A percentile compares a stretch with the other conserved stretches of the same genome.
Evolutionary conservation across 1,140 invertebrate genomes (phyloP).

Genomic region (Procambarus clarkii): DNA sequence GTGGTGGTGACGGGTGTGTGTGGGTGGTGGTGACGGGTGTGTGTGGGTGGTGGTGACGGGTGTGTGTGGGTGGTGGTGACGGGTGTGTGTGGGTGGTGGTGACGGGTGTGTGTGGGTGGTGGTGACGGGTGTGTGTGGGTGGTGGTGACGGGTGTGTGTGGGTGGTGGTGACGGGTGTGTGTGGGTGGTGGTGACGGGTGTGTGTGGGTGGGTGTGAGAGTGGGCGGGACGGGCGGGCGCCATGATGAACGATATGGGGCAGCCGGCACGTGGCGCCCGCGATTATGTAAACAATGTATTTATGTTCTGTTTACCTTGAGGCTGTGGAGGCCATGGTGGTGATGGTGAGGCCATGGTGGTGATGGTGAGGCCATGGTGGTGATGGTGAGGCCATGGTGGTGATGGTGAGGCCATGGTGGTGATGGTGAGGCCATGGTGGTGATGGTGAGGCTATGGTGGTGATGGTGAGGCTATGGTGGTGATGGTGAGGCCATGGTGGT

Average conservation of each 20-base stretch:
- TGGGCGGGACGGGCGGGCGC: too few relatives aligned
- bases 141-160: too few relatives aligned
- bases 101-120: too few relatives aligned
- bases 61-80: too few relatives aligned
- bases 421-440: not conserved
- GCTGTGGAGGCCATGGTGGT: not conserved
- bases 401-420: not conserved
- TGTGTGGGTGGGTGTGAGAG: too few relatives aligned
- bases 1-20: too few relatives aligned
- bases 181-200: too few relatives aligned
- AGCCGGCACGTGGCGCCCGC: not conserved
- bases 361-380: not conserved
- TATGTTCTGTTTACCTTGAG: constrained; percentile 27
- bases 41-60: too few relatives aligned
- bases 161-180: too few relatives aligned
- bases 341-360: not conserved
- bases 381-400: not conserved
- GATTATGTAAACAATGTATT: constrained; percentile 36
- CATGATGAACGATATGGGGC: not conserved
- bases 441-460: not conserved
- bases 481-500: not conserved
- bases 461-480: not conserved
- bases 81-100: too few relatives aligned
- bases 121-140: too few relatives aligned
- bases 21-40: too few relatives aligned